Conservation (phyloP, 2,113 vertebrate species). For the Cathartes aura region DNA sequence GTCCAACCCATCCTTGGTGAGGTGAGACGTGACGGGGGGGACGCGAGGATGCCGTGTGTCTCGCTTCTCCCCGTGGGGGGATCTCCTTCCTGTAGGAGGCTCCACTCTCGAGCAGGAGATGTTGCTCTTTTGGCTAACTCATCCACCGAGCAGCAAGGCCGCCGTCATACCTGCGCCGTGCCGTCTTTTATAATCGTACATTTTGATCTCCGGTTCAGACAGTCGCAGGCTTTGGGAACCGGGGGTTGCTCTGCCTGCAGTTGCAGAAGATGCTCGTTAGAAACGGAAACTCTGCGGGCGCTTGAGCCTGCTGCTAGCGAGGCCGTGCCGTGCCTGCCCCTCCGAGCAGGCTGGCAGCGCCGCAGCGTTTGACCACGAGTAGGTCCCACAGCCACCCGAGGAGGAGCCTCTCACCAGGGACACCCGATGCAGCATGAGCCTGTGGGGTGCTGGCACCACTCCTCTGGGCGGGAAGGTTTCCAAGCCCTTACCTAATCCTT, state of each 20-base stretch:
- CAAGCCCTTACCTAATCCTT: conserved; percentile 11
- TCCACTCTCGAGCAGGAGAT: neutral
- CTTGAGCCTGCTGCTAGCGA: neutral
- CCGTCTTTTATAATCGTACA: neutral
- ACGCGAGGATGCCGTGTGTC: accelerated
- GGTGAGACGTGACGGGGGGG: accelerated
- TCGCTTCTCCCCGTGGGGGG: accelerated
- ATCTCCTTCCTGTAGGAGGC: neutral
- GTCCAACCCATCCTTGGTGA: neutral
- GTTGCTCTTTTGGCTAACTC: neutral
- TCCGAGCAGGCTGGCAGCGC: neutral
- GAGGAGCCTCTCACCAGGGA: neutral
- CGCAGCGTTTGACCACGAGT: neutral
- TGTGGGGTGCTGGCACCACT: neutral
- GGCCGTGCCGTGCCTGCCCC: neutral
- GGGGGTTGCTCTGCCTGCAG: neutral
- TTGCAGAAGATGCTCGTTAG: neutral
- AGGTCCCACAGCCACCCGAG: neutral
- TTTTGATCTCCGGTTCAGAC: neutral
- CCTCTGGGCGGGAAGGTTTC: neutral
- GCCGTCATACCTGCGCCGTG: accelerated
- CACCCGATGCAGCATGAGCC: accelerated
- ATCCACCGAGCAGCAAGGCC: neutral
- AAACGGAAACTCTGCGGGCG: neutral
- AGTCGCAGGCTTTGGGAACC: neutral